These are phyloP conservation scores for Teinopalpus imperialis DNA, from an alignment of 2,888 invertebrate genomes.

Conservation along the genomic window DNA sequence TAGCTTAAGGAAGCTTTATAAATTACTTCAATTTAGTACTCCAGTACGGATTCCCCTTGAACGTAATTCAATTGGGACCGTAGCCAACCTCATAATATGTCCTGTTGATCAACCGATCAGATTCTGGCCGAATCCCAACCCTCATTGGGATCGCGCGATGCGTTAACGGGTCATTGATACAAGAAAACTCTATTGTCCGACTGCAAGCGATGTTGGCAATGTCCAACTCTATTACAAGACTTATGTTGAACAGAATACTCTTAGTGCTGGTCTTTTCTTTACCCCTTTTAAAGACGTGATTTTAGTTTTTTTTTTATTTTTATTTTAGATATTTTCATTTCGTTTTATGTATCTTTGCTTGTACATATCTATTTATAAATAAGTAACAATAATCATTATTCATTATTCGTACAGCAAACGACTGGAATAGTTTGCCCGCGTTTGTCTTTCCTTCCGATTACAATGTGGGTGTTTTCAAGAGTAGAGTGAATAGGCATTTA, in stretches of 20 bases:
- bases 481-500: no score
- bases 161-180: conserved; percentile 22
- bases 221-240: background rate
- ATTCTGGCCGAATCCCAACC: conserved; percentile 22
- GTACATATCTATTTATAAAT: no score
- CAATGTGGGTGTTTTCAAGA: no score
- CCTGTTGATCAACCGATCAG: conserved; percentile 26
- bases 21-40: conserved; percentile 8
- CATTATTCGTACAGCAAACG: no score
- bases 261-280: background rate
- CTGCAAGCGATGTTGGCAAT: conserved; percentile 7
- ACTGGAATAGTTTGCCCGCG: no score
- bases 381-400: no score
- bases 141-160: conserved; percentile 12
- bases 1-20: no score
- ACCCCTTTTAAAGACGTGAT: background rate
- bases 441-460: no score
- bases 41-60: conserved; percentile 10
- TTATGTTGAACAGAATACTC: background rate
- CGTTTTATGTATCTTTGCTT: no score
- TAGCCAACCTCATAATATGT: conserved; percentile 25
- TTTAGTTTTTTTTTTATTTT: background rate
- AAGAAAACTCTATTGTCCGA: conserved; percentile 18
- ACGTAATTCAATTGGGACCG: conserved; percentile 25
- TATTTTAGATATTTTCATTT: no score